Conservation (phyloP, 1,140 invertebrate species). For the Zaprionus vittiger region DNA sequence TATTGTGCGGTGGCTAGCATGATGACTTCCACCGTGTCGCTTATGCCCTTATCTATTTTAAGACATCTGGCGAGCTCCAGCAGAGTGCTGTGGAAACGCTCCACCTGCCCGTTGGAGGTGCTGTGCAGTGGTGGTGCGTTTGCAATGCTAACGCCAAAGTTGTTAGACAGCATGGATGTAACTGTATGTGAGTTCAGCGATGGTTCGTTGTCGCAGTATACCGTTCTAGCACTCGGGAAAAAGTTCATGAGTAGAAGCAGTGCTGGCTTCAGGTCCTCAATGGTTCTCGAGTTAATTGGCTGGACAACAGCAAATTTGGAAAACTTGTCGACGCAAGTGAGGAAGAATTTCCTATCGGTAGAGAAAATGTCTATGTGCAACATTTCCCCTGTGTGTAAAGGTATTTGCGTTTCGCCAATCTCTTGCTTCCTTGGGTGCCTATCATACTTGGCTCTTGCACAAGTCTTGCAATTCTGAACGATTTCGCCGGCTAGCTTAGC, state of each 20-base stretch:
- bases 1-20: neutral
- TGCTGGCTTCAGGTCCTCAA: constrained; percentile 1
- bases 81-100: constrained; percentile 4
- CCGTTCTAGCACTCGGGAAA: neutral
- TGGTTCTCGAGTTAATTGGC: neutral
- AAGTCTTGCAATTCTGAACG: neutral
- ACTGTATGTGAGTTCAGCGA: constrained; percentile 10
- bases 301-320: constrained; percentile 9
- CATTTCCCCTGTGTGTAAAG: neutral
- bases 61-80: neutral
- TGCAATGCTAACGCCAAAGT: constrained; percentile 3
- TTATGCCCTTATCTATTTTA: neutral
- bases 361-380: constrained; percentile 5
- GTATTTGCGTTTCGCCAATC: neutral
- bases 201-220: constrained; percentile 15
- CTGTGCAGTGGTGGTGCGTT: constrained; percentile 13
- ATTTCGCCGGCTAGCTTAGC: neutral
- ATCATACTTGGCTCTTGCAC: neutral
- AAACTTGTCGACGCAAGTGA: constrained; percentile 10
- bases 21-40: constrained; percentile 5
- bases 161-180: neutral
- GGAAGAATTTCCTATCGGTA: neutral
- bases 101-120: neutral
- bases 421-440: constrained; percentile 10
- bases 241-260: constrained; percentile 10